phyloP scores from a whole-genome alignment of 2,797 vertebrate species.

The Sebastes kiyomatsui region DNA sequence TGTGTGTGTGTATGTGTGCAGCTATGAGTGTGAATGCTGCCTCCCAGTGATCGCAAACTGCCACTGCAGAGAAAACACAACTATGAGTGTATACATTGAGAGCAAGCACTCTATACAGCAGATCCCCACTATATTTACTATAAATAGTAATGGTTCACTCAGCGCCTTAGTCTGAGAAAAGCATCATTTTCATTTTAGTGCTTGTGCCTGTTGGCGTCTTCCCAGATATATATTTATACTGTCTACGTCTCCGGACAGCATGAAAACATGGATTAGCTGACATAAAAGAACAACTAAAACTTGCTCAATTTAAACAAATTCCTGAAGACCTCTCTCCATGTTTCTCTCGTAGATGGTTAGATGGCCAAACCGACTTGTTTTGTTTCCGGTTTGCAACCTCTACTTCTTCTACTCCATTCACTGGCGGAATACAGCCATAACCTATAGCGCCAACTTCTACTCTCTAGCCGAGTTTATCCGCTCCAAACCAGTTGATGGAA shows the following conservation, averaged over 20 bases:
- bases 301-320: neutral
- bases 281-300: neutral
- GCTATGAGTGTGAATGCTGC: slow-evolving; percentile 5
- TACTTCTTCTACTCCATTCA: neutral
- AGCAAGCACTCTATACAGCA: neutral
- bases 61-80: neutral
- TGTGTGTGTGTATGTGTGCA: neutral
- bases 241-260: neutral
- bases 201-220: neutral
- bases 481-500: too few relatives aligned
- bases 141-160: neutral
- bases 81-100: neutral
- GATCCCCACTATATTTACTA: neutral
- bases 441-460: too few relatives aligned
- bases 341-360: too few relatives aligned
- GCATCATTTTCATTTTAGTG: neutral
- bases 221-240: neutral
- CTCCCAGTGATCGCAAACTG: slow-evolving; percentile 35
- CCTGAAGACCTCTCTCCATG: too few relatives aligned
- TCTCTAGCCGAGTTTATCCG: too few relatives aligned
- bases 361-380: too few relatives aligned
- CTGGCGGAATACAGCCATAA: too few relatives aligned
- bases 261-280: neutral
- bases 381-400: neutral
- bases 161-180: neutral